Conservation (phyloP, 1,140 invertebrate species). For the Teleogryllus occipitalis region DNA sequence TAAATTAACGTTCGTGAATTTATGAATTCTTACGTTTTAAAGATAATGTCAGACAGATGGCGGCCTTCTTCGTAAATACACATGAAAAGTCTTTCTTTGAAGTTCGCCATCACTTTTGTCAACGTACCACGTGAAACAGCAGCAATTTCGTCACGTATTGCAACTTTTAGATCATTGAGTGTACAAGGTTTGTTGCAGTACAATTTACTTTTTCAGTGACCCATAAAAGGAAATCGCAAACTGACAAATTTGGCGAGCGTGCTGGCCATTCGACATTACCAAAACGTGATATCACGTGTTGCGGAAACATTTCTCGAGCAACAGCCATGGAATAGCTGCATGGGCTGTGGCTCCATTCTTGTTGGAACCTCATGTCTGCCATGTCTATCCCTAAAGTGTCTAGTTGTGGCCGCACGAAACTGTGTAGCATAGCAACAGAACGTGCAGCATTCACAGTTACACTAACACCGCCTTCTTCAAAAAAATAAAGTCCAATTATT, state of each 20-base stretch:
- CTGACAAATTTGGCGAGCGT: slow-evolving; percentile 27
- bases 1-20: too few relatives aligned
- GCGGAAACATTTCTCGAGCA: slow-evolving; percentile 5
- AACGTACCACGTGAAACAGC: too few relatives aligned
- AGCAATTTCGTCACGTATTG: too few relatives aligned
- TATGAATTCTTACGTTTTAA: too few relatives aligned
- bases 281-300: slow-evolving; percentile 7
- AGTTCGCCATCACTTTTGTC: too few relatives aligned
- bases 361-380: slow-evolving; percentile 20
- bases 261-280: slow-evolving; percentile 24
- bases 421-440: not conserved
- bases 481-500: not conserved
- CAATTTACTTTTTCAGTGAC: slow-evolving; percentile 26
- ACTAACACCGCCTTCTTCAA: not conserved
- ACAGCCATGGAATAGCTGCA: slow-evolving; percentile 14
- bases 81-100: too few relatives aligned
- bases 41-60: too few relatives aligned
- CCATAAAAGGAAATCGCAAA: slow-evolving; percentile 28
- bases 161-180: too few relatives aligned
- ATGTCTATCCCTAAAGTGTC: too few relatives aligned
- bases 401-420: not conserved
- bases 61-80: too few relatives aligned
- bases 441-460: not conserved
- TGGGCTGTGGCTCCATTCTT: slow-evolving; percentile 18
- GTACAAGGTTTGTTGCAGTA: too few relatives aligned